A percentile compares a stretch with the other conserved stretches of the same genome.
Evolutionary conservation across 2,113 vertebrate species (phyloP).

Genomic region (Herpailurus yagouaroundi): DNA sequence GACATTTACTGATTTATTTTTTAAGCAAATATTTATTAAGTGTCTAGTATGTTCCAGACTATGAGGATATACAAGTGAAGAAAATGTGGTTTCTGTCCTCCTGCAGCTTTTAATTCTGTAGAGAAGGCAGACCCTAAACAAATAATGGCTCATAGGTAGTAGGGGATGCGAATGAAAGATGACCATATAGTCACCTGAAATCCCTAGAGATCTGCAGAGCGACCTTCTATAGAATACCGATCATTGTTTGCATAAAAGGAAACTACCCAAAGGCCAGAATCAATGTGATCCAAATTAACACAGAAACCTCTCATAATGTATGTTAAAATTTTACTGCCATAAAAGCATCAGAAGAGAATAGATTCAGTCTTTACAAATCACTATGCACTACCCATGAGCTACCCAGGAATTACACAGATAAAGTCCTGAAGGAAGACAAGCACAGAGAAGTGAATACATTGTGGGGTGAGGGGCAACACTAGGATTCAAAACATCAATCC

Average conservation of each 20-base stretch:
- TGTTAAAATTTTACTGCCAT: background rate
- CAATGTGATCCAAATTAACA: background rate
- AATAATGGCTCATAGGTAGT: background rate
- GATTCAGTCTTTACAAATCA: background rate
- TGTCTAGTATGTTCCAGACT: background rate
- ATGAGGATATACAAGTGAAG: background rate
- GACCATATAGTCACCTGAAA: background rate
- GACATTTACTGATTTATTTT: background rate
- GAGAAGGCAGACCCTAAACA: background rate
- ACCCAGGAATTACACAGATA: background rate
- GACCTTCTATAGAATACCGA: no score
- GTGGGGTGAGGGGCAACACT: fast-evolving
- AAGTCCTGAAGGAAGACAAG: background rate
- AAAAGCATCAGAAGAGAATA: background rate
- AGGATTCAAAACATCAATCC: background rate
- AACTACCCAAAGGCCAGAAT: background rate
- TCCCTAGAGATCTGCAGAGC: no score
- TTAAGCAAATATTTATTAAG: background rate
- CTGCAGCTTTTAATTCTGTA: background rate
- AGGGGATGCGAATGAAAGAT: background rate
- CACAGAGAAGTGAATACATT: background rate
- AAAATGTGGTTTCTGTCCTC: background rate
- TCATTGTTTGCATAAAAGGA: no score
- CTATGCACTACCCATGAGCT: background rate
- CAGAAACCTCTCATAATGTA: background rate